These are phyloP conservation scores for Drosophila biarmipes DNA, from an alignment of 1,140 invertebrate genomes.

Conservation along the genomic window DNA sequence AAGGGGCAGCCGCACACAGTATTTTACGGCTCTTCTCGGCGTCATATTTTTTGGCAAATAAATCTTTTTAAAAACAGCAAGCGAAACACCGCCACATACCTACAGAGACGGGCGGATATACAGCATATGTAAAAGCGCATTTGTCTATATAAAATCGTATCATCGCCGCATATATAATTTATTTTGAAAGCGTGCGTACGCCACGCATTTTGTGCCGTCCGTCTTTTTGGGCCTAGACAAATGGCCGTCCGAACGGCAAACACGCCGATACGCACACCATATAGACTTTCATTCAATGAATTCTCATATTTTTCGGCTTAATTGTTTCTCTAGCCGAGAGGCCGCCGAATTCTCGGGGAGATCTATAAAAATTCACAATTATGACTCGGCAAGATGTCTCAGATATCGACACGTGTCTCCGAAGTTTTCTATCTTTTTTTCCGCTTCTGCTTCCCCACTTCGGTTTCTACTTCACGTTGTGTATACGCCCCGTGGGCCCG, in stretches of 20 bases:
- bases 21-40: conserved; percentile 39
- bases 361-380: conserved; percentile 72
- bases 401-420: conserved; percentile 64
- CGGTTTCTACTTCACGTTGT: conserved; percentile 2
- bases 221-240: conserved; percentile 38
- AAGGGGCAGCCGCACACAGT: conserved; percentile 22
- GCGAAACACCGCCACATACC: conserved; percentile 10
- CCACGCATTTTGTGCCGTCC: conserved; percentile 56
- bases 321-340: conserved; percentile 23
- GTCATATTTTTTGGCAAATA: conserved; percentile 61
- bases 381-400: conserved; percentile 65
- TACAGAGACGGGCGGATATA: conserved; percentile 6
- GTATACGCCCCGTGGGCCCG: conserved; percentile 62
- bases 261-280: conserved; percentile 17
- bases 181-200: conserved; percentile 77
- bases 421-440: conserved; percentile 28
- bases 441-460: conserved; percentile 13
- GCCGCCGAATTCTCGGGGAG: conserved; percentile 18
- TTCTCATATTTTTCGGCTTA: conserved; percentile 52
- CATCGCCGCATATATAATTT: conserved; percentile 65
- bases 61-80: conserved; percentile 48
- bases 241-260: conserved; percentile 25
- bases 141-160: conserved; percentile 37
- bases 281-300: conserved; percentile 70
- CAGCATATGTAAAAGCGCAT: conserved; percentile 23